A percentile compares a stretch with the other conserved stretches of the same genome.
Evolutionary conservation across 2,113 vertebrate species (phyloP).

Genomic region (Microcebus ravelobensis): DNA sequence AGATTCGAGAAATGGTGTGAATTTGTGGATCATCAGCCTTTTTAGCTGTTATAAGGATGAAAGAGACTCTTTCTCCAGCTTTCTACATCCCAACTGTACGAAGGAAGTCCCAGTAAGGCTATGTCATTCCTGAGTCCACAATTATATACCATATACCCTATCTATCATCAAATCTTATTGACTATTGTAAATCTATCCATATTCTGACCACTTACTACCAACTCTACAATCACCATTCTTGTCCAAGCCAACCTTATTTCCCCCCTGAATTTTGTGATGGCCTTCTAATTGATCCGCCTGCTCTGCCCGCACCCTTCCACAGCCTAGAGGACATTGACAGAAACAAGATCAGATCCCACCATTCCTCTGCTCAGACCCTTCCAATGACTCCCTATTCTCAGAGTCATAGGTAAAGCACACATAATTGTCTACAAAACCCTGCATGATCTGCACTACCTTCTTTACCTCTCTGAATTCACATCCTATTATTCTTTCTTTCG

Average conservation of each 20-base stretch:
- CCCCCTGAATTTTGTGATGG: neutral
- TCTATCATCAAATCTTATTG: neutral
- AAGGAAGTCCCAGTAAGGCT: neutral
- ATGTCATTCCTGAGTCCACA: neutral
- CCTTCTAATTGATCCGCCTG: neutral
- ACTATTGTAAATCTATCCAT: neutral
- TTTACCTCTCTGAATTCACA: neutral
- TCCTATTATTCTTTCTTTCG: neutral
- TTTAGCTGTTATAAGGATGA: neutral
- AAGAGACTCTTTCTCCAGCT: neutral
- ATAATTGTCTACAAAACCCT: neutral
- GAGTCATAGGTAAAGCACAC: neutral
- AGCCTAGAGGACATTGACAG: neutral
- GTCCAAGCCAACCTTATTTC: neutral
- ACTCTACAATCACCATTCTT: neutral
- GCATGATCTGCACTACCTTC: neutral
- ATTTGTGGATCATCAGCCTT: neutral
- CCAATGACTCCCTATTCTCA: neutral
- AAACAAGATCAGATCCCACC: neutral
- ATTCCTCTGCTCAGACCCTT: neutral
- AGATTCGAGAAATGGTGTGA: neutral
- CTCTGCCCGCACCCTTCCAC: neutral
- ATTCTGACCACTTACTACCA: neutral
- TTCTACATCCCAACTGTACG: neutral
- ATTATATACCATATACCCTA: neutral